Base-by-base conservation (phyloP, 2,797 vertebrate species). In the Enteromius fasciolatus region DNA sequence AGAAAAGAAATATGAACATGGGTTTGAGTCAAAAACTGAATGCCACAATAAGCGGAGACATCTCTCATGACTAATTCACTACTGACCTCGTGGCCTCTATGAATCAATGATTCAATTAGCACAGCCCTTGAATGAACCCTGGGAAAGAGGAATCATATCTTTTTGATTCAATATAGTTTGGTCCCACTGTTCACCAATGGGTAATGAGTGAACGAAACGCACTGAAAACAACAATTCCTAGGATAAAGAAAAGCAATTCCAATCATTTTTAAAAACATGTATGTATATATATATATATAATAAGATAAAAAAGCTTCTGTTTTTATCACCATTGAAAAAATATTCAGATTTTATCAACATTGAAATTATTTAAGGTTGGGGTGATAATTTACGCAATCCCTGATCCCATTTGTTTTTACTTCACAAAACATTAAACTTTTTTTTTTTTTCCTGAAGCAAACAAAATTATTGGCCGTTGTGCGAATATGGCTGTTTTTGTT, bases 331-430 rank as follows among this genome's bases (percentile, higher is more conserved):
- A 87, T 76, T 76, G 54, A 84, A 64, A 72, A 57, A 54, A 72
- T 89, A 87, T 36, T 88, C 57, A 82, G 46, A 39, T 87, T 82
- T 88, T 77, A 85, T 84, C 83, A 86, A 59, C 84, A 87, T 64
- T 87, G 86, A 78, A 50, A 73, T 66, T 11, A 50, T 73, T 81
- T 64, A 81, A 66, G 79, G 79, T 81, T 52, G 57, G 69, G 79
- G 79, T 81, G 69, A 81, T 59, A 0, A 52, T 81, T 81, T 66
- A 64, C 74, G 80, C 72, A 76, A 67, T 82, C 72, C 80, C 80
- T 82, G 80, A 82, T 54, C 33, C 46, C 70, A 66, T 61, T 59
- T 77, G 48, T 57, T 31, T 10, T 67, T 66, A 82, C 46, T 54
- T 28, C 36, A 46, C 72, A 46, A 82, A 82, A 67, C 23, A 76